Base-by-base conservation (phyloP, 2,113 vertebrate genomes). In the Aegotheles bennettii region DNA sequence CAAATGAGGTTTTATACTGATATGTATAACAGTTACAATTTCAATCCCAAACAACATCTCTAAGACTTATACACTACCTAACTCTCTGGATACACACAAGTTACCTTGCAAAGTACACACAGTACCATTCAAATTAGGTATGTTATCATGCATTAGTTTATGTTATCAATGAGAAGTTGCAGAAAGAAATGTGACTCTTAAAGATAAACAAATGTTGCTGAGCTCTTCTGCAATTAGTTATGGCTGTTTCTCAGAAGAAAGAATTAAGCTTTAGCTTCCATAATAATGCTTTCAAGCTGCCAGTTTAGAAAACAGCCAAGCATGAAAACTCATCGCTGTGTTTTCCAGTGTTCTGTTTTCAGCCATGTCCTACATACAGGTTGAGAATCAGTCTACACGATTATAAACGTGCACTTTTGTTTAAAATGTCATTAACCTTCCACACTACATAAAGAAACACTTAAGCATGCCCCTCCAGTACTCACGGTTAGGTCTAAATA, bases 201-300 rank as follows among this genome's bases (percentile, higher is more conserved):
- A 96, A 95, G 96, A 94, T 56, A 95, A 95, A 86, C 19, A 93
- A 91, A 88, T 79, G 64, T 43, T 89, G 88, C 84, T 64, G 76
- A 96, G 48, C 67, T 87, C 56, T 76, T 80, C 36, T 51, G 18
- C 7, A 3, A 94, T 95, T 78, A 94, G 68, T 90, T 95, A 96
- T 43, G 71, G 73, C 80, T 91, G 84, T 91, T 96, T 92, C 64
- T 87, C 73, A 78, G 74, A 11, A 87, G 51, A 87, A 70, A 96
- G 78, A 92, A 96, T 94, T 94, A 97, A 96, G 88, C 89, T 93
- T 97, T 94, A 90, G 84, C 77, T 85, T 93, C 89, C 93, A 87
- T 74, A 95, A 94, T 93, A 96, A 96, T 95, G 94, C 86, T 89
- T 90, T 71, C 71, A 96, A 93, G 89, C 53, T 96, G 89, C 75